Evolutionary conservation across 2,113 vertebrate genomes (phyloP).

Genomic region (Eolophus roseicapilla): DNA sequence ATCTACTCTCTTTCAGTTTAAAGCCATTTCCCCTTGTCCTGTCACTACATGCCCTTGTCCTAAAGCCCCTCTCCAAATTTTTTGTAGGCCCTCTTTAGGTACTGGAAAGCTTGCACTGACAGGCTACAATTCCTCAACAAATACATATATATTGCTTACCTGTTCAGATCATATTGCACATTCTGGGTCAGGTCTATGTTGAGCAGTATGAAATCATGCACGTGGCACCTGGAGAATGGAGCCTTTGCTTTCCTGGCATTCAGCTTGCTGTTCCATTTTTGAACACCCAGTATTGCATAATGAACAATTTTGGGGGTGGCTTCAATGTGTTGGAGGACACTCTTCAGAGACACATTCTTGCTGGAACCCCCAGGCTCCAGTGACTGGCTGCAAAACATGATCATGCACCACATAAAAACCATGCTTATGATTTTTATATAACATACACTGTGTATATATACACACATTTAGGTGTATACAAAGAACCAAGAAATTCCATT

Average conservation of each 20-base stretch:
- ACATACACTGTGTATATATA: too few species aligned
- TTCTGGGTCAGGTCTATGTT: slow-evolving; percentile 97
- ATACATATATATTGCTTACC: slow-evolving; percentile 71
- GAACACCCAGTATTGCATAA: slow-evolving; percentile 90
- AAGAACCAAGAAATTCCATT: background rate
- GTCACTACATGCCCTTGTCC: background rate
- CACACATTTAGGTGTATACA: fast-evolving
- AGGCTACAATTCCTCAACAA: background rate
- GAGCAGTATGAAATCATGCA: slow-evolving; percentile 91
- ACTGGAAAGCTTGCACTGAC: background rate
- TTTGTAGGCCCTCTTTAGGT: background rate
- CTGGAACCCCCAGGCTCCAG: slow-evolving; percentile 72
- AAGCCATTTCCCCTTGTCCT: background rate
- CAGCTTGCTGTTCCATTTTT: slow-evolving; percentile 90
- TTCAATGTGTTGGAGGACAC: slow-evolving; percentile 91
- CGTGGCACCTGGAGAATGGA: slow-evolving; percentile 90
- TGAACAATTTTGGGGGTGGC: slow-evolving; percentile 90
- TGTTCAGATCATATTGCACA: slow-evolving; percentile 95
- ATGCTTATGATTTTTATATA: background rate
- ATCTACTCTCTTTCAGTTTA: background rate
- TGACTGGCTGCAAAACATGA: slow-evolving; percentile 71
- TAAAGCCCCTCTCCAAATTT: background rate
- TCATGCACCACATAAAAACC: background rate
- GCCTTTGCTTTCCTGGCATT: slow-evolving; percentile 55
- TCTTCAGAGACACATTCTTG: slow-evolving; percentile 90